Evolutionary conservation across 2,113 vertebrate species (phyloP), one percentile per base, ranked within the genome.

Genomic region (Xiphias gladius): DNA sequence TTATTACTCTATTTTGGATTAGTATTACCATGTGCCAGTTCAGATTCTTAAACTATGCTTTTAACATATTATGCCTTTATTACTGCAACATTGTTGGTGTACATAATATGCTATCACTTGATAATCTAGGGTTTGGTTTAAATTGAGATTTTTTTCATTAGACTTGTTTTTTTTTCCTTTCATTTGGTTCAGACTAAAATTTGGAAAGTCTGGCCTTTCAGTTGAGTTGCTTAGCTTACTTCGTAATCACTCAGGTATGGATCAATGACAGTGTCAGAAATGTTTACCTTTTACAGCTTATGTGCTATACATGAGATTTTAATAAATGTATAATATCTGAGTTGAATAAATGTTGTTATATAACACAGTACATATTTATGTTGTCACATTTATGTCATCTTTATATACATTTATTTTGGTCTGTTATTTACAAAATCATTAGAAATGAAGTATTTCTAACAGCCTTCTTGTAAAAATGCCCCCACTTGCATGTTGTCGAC

Each of bases 181-280:
- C 24, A 66, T 81, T 73, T 73, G 8, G 48, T 61, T 66, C 12
- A 19, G 54, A 58, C 30, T 66, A 17, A 62, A 16, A 32, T 80
- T 62, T 41, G 41, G 8, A 63, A 64, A 82, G 22, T 61, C 58
- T 76, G 26, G 52, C 37, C 48, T 76, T 59, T 80, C 55, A 37
- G n/a, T 52, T 61, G 46, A 58, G 63, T 35, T 76, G 37, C 63
- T 76, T 55, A 67, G 37, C 63, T 79, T 59, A 67, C 71, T 73
- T 35, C 89, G 55, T 83, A 81, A 76, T 86, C 83, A 84, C 88
- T 93, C 90, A 90, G 91, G 91, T 91, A 86, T 83, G 54, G 55
- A 83, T 83, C 71, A 68, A 62, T 76, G 79, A 73, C 85, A 79
- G 71, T 70, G 80, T 80, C 72, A 80, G 67, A 86, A 86, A 86